Conservation (phyloP, 64 coral and sea anemone genomes). For the Catalaphyllia jardinei region DNA sequence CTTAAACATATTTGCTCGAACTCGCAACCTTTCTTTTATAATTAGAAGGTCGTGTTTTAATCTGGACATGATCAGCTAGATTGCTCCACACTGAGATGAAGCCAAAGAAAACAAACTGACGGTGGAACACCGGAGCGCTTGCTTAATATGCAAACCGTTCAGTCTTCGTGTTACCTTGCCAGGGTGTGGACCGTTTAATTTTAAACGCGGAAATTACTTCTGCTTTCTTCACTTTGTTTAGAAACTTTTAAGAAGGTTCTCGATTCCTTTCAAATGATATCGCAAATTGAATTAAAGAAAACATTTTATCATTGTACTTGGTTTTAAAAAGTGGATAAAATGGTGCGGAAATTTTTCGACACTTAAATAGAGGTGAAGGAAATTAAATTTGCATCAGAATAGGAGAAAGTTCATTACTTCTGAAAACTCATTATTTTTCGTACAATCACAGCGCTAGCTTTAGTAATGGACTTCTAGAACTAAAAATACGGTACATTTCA, state of each 20-base stretch:
- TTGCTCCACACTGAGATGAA: constrained; percentile 68
- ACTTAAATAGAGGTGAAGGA: constrained; percentile 65
- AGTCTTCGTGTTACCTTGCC: neutral
- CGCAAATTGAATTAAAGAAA: constrained; percentile 88
- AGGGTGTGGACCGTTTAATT: constrained; percentile 37
- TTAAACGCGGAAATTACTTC: constrained; percentile 73
- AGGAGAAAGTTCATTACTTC: constrained; percentile 60
- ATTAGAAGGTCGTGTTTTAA: constrained; percentile 79
- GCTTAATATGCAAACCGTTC: constrained; percentile 8
- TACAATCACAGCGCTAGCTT: constrained; percentile 70
- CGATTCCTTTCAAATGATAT: constrained; percentile 62
- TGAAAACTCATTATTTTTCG: constrained; percentile 71
- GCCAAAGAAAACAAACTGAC: constrained; percentile 39
- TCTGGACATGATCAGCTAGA: constrained; percentile 69
- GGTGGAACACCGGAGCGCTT: neutral
- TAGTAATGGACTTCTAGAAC: constrained; percentile 73
- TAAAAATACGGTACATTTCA: constrained; percentile 60
- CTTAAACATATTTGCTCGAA: constrained; percentile 80
- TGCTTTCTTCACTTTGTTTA: constrained; percentile 57
- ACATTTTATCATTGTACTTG: constrained; percentile 84
- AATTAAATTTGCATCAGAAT: constrained; percentile 98
- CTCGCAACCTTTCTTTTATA: constrained; percentile 79
- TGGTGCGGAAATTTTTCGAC: constrained; percentile 74
- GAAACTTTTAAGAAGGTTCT: constrained; percentile 53
- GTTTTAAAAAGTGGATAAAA: constrained; percentile 78